Conservation (phyloP, 2,113 vertebrate species). For the Telmatochromis sp. region DNA sequence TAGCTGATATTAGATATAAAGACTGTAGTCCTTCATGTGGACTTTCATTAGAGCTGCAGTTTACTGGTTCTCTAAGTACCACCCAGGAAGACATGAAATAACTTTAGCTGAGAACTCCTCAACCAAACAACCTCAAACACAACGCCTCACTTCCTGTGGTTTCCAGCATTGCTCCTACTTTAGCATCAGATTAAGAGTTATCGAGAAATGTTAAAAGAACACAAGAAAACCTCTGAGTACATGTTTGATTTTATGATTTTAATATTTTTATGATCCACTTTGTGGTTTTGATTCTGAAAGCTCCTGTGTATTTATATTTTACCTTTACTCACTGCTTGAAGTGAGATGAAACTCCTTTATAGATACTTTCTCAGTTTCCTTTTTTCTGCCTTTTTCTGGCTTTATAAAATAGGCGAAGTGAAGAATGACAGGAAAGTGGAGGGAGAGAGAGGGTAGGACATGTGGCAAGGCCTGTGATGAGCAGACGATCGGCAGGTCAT, state of each 20-base stretch:
- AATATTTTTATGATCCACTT: neutral
- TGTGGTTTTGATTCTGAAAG: neutral
- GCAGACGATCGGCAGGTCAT: neutral
- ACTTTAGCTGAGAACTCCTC: neutral
- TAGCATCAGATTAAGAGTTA: neutral
- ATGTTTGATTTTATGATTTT: neutral
- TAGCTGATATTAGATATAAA: neutral
- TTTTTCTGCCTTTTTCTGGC: neutral
- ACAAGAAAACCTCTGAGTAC: neutral
- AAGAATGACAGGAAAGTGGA: neutral
- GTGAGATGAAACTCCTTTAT: neutral
- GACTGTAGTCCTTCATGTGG: neutral
- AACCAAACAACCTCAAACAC: neutral
- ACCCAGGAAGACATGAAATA: neutral
- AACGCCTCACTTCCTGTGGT: neutral
- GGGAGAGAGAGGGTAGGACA: rapidly evolving
- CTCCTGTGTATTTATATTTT: neutral
- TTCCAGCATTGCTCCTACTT: neutral
- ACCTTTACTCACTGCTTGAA: neutral
- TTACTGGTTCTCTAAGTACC: neutral
- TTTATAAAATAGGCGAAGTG: rapidly evolving
- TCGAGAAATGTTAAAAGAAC: neutral
- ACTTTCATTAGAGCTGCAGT: neutral
- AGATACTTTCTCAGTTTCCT: rapidly evolving
- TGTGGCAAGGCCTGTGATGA: neutral